Percentiles rank a stretch among this genome's conserved stretches.
Conservation (phyloP, 2,113 vertebrate genomes). For the Aspidoscelis tigris region DNA sequence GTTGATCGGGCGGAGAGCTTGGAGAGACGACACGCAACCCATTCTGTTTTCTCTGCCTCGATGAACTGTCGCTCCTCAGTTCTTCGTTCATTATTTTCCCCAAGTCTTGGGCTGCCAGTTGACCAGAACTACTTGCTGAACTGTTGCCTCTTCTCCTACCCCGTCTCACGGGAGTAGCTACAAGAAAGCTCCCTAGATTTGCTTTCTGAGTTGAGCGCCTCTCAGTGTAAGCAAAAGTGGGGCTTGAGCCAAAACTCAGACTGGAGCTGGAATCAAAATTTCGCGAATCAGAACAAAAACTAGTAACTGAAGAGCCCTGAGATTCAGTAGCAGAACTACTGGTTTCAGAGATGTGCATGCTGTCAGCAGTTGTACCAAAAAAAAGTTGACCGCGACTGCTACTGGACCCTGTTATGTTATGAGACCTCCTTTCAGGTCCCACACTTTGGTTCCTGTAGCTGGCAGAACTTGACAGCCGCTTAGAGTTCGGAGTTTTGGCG, state of each 20-base stretch:
- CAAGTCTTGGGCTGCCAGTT: constrained; percentile 73
- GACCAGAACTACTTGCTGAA: constrained; percentile 34
- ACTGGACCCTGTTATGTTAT: constrained; percentile 50
- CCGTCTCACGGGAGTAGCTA: constrained; percentile 69
- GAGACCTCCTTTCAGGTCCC: constrained; percentile 67
- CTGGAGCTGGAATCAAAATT: constrained; percentile 75
- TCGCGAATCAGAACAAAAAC: constrained; percentile 64
- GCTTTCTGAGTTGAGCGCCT: constrained; percentile 77
- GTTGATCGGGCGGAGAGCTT: constrained; percentile 73
- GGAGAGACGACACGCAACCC: constrained; percentile 65
- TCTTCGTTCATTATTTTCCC: constrained; percentile 78
- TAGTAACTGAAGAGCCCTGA: constrained; percentile 51
- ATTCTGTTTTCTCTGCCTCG: constrained; percentile 70
- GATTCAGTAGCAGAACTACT: constrained; percentile 46
- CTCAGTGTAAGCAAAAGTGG: constrained; percentile 64
- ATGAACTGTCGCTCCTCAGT: constrained; percentile 68
- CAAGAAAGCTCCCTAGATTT: constrained; percentile 84
- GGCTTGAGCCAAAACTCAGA: constrained; percentile 77
- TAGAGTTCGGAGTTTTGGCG: constrained; percentile 86
- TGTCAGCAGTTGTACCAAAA: constrained; percentile 66
- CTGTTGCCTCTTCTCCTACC: constrained; percentile 77
- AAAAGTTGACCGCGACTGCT: constrained; percentile 90
- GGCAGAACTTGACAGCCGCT: constrained; percentile 66
- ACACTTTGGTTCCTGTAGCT: constrained; percentile 61
- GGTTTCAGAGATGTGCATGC: constrained; percentile 59